Base-by-base conservation (phyloP, 2,113 vertebrate species). In the Alaudala cheleensis region DNA sequence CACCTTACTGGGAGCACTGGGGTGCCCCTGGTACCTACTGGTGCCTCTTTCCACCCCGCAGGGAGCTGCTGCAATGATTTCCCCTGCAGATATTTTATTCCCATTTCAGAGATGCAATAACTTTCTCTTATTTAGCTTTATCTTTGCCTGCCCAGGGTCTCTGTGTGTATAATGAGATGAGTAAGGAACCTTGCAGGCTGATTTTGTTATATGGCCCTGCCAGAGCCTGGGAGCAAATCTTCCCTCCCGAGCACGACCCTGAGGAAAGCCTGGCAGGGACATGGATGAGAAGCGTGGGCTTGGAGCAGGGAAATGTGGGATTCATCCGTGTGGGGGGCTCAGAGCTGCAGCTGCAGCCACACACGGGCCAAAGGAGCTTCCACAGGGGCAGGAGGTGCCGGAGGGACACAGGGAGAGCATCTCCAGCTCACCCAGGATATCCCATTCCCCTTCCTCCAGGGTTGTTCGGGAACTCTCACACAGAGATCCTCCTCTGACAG, bases 111-210 rank as follows among this genome's bases (percentile, higher is more conserved):
- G 71, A 34, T 5, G 71, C 82, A 81, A 61, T 88, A 58, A 88
- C 71, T 88, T 58, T 40, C 71, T 29, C 90, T 93, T 80, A 29
- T 65, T 95, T 83, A 90, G 76, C 67, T 93, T 86, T 90, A 37
- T 86, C 84, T 92, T 37, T 83, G 79, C 91, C 94, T 88, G 95
- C 88, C 94, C 66, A 13, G 71, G 33, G 58, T 90, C 92, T 94
- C 88, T 28, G 71, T 50, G 80, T 54, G 66, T 7, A 5, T 96
- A 97, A 97, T 92, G 92, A 94, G 94, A 97, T 95, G 96, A 92
- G 91, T 96, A 70, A 96, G 95, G 91, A 97, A 95, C 88, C 82
- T 82, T n/a, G 79, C 80, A 58, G 87, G 92, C 86, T 90, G 90
- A 22, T 73, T 86, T 77, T 95, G 79, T 90, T 96, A 94, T 88